Evolutionary conservation across 2,888 invertebrate genomes (phyloP).

Genomic region (Microplitis manilae): DNA sequence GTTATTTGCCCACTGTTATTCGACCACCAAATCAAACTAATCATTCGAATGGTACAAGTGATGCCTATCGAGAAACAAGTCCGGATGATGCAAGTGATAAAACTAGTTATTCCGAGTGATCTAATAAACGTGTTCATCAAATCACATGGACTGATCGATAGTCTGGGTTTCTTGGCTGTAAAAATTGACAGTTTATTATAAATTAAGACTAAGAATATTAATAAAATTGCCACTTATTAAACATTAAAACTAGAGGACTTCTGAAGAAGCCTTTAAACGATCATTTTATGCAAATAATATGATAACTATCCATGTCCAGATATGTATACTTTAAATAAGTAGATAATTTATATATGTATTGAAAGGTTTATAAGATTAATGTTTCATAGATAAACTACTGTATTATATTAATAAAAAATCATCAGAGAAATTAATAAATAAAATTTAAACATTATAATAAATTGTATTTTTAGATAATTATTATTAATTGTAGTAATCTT

Average conservation of each 20-base stretch:
- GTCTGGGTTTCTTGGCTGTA: neutral
- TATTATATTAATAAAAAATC: conserved; percentile 23
- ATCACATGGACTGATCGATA: conserved; percentile 46
- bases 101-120: conserved; percentile 70
- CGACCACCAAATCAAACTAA: conserved; percentile 69
- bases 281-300: neutral
- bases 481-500: too few species aligned
- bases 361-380: conserved; percentile 34
- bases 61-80: conserved; percentile 66
- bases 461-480: neutral
- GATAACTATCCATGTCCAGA: conserved; percentile 13
- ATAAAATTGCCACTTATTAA: neutral
- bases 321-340: conserved; percentile 41
- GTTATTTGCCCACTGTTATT: conserved; percentile 86
- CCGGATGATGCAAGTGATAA: conserved; percentile 69
- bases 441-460: neutral
- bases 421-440: neutral
- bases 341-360: conserved; percentile 38
- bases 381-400: conserved; percentile 37
- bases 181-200: conserved; percentile 19
- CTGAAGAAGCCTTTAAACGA: neutral
- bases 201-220: neutral
- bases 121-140: conserved; percentile 44
- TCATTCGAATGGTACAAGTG: conserved; percentile 64
- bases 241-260: conserved; percentile 2